Conservation (phyloP, 2,113 vertebrate genomes). For the Sisor rabdophorus region DNA sequence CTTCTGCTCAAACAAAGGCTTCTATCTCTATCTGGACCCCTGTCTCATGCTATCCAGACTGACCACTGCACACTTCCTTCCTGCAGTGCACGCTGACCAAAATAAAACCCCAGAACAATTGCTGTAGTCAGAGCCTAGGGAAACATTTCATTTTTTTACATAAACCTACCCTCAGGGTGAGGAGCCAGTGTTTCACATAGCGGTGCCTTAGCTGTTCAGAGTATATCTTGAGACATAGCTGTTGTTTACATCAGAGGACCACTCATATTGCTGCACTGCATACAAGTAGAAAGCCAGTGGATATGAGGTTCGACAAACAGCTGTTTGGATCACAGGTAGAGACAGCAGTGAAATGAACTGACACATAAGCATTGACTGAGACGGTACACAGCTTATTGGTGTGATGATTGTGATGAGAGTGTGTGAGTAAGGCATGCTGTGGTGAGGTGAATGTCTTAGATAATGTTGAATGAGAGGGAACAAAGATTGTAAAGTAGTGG, state of each 20-base stretch:
- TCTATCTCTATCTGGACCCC: slow-evolving; percentile 35
- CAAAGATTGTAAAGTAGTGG: slow-evolving; percentile 20
- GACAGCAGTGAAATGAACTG: background rate
- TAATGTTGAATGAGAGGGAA: slow-evolving; percentile 27
- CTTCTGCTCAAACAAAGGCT: slow-evolving; percentile 38
- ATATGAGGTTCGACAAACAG: slow-evolving; percentile 13
- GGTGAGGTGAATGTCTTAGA: slow-evolving; percentile 5
- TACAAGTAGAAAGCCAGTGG: slow-evolving; percentile 1
- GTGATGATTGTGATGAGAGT: slow-evolving; percentile 8
- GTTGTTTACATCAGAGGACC: slow-evolving; percentile 39
- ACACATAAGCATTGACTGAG: background rate
- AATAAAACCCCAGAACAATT: slow-evolving; percentile 50
- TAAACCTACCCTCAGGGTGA: slow-evolving; percentile 13
- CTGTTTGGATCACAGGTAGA: slow-evolving; percentile 6
- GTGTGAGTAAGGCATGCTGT: slow-evolving; percentile 22
- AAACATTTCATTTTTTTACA: slow-evolving; percentile 38
- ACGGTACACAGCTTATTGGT: background rate
- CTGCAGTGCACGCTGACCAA: slow-evolving; percentile 39
- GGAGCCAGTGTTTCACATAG: slow-evolving; percentile 8
- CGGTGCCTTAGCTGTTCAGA: slow-evolving; percentile 17
- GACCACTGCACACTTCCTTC: slow-evolving; percentile 47
- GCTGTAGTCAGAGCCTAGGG: slow-evolving; percentile 20
- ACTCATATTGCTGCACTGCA: background rate
- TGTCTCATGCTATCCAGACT: slow-evolving; percentile 34
- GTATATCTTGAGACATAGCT: slow-evolving; percentile 21